Conservation (phyloP, 2,113 vertebrate genomes). For the Tachycineta bicolor region DNA sequence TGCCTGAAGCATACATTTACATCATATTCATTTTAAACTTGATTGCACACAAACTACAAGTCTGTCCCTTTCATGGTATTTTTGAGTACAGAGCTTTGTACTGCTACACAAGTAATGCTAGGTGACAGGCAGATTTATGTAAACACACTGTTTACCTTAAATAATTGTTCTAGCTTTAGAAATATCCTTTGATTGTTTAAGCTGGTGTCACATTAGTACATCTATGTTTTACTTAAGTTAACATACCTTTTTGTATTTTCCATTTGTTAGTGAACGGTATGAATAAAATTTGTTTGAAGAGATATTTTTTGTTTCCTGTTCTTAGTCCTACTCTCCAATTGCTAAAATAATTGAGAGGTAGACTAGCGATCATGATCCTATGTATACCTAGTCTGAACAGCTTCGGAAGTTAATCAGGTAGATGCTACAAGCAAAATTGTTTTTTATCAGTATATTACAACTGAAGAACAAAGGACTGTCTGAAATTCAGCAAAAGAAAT, state of each 20-base stretch:
- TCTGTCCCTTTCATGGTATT: neutral
- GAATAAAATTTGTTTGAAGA: neutral
- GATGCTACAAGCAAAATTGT: rapidly evolving
- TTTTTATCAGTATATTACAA: neutral
- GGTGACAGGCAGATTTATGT: neutral
- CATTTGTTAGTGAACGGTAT: neutral
- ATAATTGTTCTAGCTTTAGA: neutral
- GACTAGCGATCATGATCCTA: rapidly evolving
- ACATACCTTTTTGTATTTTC: neutral
- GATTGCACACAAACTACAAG: neutral
- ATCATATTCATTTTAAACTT: neutral
- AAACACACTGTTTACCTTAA: neutral
- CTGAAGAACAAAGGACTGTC: neutral
- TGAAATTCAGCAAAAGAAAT: neutral
- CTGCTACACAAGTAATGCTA: neutral
- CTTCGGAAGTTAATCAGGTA: neutral
- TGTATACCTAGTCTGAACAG: neutral
- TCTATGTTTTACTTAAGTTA: neutral
- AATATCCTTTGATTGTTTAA: neutral
- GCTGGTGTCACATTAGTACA: neutral
- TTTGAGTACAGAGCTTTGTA: neutral
- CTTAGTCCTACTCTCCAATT: neutral
- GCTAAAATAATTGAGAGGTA: neutral
- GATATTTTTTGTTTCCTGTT: neutral
- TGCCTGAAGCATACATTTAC: neutral